Conservation (phyloP, 1,140 invertebrate genomes). For the Caenorhabditis tropicalis region DNA sequence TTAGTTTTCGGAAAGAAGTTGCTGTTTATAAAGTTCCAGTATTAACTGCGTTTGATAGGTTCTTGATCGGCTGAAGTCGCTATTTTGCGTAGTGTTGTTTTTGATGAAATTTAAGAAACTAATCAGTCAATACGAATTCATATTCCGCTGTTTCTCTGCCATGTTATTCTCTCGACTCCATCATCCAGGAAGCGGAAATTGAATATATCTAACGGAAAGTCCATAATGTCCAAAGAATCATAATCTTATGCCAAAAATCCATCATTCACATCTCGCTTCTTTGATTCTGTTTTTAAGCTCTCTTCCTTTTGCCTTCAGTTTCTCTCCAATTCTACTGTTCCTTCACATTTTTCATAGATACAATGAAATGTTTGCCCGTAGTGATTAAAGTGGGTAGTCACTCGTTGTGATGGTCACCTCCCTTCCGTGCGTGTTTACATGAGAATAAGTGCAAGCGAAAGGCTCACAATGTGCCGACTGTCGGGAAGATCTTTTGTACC, state of each 20-base stretch:
- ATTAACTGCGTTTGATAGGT: no score
- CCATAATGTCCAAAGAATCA: background rate
- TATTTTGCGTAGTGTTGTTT: no score
- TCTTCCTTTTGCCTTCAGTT: background rate
- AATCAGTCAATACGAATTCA: background rate
- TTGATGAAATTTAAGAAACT: no score
- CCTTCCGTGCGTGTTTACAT: constrained; percentile 42
- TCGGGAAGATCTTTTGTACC: constrained; percentile 38
- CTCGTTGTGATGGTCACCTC: constrained; percentile 39
- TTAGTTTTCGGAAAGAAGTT: no score
- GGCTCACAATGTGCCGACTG: constrained; percentile 27
- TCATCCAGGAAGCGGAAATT: background rate
- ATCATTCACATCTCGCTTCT: background rate
- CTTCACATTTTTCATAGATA: constrained; percentile 32
- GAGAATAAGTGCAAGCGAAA: constrained; percentile 34
- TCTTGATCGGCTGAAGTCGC: no score
- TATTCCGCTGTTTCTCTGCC: background rate
- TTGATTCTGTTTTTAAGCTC: background rate
- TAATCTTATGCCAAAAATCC: background rate
- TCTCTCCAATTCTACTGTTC: background rate
- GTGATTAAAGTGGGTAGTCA: constrained; percentile 43
- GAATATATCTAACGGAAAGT: background rate
- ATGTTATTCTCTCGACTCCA: background rate
- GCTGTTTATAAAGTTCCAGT: no score
- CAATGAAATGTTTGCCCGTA: constrained; percentile 43